phyloP scores from a whole-genome alignment of 2,797 vertebrate genomes.

The Falco biarmicus region DNA sequence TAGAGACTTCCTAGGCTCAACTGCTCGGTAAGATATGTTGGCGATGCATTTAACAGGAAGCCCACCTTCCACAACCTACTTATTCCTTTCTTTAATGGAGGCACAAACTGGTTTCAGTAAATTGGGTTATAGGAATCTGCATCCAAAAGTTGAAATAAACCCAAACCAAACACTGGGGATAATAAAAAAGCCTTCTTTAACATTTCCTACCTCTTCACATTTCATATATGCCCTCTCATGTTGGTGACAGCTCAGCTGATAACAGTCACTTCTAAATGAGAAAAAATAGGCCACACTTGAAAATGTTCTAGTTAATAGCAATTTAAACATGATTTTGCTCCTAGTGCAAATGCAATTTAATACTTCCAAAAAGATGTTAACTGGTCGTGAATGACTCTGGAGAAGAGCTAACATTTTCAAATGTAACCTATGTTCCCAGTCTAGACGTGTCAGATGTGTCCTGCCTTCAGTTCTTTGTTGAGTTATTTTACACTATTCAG shows the following conservation, averaged over 20 bases:
- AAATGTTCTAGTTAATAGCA: neutral
- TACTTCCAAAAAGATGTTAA: neutral
- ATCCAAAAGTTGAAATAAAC: neutral
- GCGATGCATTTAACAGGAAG: neutral
- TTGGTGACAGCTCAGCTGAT: neutral
- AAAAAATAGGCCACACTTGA: neutral
- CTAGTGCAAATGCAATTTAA: neutral
- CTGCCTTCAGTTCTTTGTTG: neutral
- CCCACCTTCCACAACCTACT: fast-evolving
- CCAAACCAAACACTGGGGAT: neutral
- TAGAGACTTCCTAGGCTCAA: neutral
- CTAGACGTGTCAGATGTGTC: constrained; percentile 41
- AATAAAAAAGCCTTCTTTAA: neutral
- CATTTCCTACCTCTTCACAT: neutral
- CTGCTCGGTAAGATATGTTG: fast-evolving
- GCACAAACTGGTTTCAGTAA: neutral
- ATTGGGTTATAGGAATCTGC: neutral
- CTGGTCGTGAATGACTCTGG: constrained; percentile 1
- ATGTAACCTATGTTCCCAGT: neutral
- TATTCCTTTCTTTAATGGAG: neutral
- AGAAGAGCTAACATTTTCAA: constrained; percentile 7
- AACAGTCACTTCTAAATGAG: neutral
- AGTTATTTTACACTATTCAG: neutral
- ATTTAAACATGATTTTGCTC: constrained; percentile 1
- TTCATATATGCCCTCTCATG: neutral